These are phyloP conservation scores for Gymnorhina tibicen DNA, from an alignment of 2,113 vertebrate species.

Conservation along the genomic window DNA sequence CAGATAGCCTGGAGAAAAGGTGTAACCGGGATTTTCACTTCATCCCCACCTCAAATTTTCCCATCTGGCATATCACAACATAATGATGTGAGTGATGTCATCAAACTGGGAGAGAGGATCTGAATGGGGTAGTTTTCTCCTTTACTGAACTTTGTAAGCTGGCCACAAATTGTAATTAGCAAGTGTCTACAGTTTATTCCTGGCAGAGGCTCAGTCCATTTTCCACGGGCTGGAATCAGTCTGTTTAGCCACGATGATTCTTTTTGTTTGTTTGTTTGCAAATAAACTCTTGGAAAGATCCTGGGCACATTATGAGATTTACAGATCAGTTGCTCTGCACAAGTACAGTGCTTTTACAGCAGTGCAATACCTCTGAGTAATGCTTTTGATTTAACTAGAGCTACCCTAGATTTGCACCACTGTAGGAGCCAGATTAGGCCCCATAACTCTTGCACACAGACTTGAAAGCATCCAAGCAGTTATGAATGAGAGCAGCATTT, in stretches of 20 bases:
- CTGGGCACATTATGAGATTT: constrained; percentile 21
- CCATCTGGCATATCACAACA: constrained; percentile 64
- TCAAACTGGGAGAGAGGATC: constrained; percentile 20
- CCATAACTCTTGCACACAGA: not conserved
- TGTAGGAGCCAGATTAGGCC: constrained; percentile 39
- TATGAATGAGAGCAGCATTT: constrained; percentile 36
- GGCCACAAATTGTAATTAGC: constrained; percentile 31
- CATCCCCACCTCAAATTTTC: constrained; percentile 66
- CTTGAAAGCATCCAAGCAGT: constrained; percentile 28
- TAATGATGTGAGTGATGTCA: constrained; percentile 64
- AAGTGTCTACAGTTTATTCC: constrained; percentile 21
- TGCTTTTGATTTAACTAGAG: constrained; percentile 30
- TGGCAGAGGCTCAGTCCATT: constrained; percentile 37
- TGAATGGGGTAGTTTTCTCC: constrained; percentile 24
- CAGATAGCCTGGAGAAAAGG: constrained; percentile 59
- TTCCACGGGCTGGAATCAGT: not conserved
- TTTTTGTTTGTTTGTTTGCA: constrained; percentile 62
- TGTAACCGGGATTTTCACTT: constrained; percentile 44
- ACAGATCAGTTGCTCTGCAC: constrained; percentile 31
- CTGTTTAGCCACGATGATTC: constrained; percentile 16
- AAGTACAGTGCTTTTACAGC: constrained; percentile 4
- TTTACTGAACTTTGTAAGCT: constrained; percentile 22
- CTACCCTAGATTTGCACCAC: constrained; percentile 33
- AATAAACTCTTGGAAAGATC: constrained; percentile 53
- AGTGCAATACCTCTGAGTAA: constrained; percentile 29